Percentiles rank a stretch among this genome's conserved stretches.
Evolutionary conservation across 2,888 invertebrate species (phyloP).

Genomic region (Arctia plantaginis): DNA sequence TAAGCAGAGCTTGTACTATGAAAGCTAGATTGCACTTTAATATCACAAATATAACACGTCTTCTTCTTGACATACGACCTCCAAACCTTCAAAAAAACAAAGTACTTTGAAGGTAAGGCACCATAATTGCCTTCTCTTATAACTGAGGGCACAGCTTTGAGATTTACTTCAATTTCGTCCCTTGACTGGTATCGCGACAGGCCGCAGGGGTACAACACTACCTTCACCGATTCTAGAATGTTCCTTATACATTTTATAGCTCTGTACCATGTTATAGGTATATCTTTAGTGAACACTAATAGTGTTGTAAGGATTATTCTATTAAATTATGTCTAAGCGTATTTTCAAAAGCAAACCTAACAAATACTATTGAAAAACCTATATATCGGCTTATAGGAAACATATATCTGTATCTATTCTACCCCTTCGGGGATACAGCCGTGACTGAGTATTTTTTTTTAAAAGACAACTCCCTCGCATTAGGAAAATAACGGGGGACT

Average conservation of each 20-base stretch:
- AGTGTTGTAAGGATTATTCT: not conserved
- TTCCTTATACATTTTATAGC: not conserved
- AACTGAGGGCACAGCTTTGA: not conserved
- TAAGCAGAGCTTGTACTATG: too few relatives aligned
- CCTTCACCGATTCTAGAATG: constrained; percentile 6
- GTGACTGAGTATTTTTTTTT: too few relatives aligned
- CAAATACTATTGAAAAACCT: not conserved
- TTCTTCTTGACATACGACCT: too few relatives aligned
- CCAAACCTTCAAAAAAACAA: not conserved
- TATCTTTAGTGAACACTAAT: not conserved
- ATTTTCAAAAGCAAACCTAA: not conserved
- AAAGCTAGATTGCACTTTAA: too few relatives aligned
- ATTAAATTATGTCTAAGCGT: not conserved
- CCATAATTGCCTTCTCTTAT: not conserved
- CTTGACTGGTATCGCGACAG: not conserved
- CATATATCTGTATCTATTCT: too few relatives aligned
- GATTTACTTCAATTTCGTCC: constrained; percentile 15
- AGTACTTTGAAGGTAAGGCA: not conserved
- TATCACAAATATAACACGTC: too few relatives aligned
- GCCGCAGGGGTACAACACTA: constrained; percentile 11
- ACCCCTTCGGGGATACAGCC: too few relatives aligned
- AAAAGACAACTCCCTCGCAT: too few relatives aligned
- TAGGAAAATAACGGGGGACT: too few relatives aligned
- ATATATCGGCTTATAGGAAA: too few relatives aligned
- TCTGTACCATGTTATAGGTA: not conserved